Evolutionary conservation across 2,797 vertebrate genomes (phyloP), one percentile per base, ranked within the genome.

Genomic region (Hoplostethus mediterraneus): DNA sequence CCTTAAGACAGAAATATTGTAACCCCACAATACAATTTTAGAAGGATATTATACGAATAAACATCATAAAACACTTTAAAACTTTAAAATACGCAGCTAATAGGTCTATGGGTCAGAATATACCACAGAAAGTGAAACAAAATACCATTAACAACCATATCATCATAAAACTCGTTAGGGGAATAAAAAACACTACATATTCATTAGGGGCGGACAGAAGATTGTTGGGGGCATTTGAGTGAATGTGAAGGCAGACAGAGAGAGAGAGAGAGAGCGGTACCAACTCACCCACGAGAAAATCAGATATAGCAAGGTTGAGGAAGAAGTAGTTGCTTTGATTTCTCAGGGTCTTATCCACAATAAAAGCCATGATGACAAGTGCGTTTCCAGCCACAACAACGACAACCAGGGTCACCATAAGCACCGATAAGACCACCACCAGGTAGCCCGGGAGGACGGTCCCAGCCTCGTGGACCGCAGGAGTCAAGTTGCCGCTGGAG

Each of bases 311-410:
- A 73, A 98, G 93, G 77, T 98, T 98, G 54, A 98, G 94, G 79
- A 97, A 96, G 92, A 95, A 97, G 79, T 95, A 98, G 88, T 96
- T 98, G 91, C 95, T 97, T 68, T 95, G 95, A 80, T 92, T 97
- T 92, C 97, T 94, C 60, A 98, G 95, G 42, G 92, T 95, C 88
- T 95, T 96, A 90, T 98, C 97, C 93, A 96, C 85, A 49, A 96
- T 61, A 63, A 98, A 98, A 85, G 96, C 97, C 81, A 97, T 89
- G 86, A 98, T 96, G 76, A 98, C 96, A 83, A 97, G 78, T 3
- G 91, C 90, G 71, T 98, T 97, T n/a, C 96, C 96, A 0, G 96
- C 90, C 83, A 96, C 90, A 79, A 96, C 95, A 33, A 95, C 90
- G 69, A 96, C 87, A 10, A 95, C 94, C 58, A 97, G 87, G 13